These are phyloP conservation scores for Esox lucius DNA, from an alignment of 2,797 vertebrate species.

Conservation along the genomic window DNA sequence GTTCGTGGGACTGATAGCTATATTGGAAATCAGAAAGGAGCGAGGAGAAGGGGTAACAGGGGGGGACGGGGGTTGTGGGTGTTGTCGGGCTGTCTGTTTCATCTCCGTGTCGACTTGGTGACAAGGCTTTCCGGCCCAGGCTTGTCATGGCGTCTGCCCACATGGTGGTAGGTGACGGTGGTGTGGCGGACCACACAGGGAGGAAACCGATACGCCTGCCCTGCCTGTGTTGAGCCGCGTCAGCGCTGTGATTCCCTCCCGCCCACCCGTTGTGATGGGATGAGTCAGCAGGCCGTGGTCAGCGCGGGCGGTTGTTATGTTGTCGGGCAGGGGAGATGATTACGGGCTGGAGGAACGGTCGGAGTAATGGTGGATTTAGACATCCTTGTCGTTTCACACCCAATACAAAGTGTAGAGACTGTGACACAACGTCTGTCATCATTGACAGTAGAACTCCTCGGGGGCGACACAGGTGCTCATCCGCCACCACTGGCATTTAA, in stretches of 20 bases:
- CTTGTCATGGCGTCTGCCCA: constrained; percentile 11
- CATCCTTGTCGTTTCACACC: neutral
- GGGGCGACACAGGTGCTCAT: neutral
- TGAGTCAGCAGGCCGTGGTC: constrained; percentile 43
- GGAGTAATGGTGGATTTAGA: neutral
- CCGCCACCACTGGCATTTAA: neutral
- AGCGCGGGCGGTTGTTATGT: neutral
- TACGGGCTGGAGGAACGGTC: neutral
- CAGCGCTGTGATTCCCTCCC: constrained; percentile 41
- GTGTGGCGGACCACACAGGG: constrained; percentile 61
- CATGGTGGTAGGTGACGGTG: constrained; percentile 44
- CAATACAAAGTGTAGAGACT: neutral
- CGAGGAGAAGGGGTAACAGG: neutral
- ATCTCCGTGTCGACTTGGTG: constrained; percentile 29
- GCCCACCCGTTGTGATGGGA: constrained; percentile 30
- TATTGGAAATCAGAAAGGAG: neutral
- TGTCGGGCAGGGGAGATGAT: neutral
- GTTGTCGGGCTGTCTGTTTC: constrained; percentile 29
- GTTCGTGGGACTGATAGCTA: neutral
- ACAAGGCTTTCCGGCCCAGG: constrained; percentile 28
- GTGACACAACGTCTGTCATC: neutral
- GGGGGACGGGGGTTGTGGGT: neutral
- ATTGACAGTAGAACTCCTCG: neutral
- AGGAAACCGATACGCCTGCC: constrained; percentile 16
- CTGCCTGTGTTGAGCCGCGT: constrained; percentile 22